A percentile compares a stretch with the other conserved stretches of the same genome.
Conservation (phyloP, 2,888 invertebrate species). For the Athalia circularis region DNA sequence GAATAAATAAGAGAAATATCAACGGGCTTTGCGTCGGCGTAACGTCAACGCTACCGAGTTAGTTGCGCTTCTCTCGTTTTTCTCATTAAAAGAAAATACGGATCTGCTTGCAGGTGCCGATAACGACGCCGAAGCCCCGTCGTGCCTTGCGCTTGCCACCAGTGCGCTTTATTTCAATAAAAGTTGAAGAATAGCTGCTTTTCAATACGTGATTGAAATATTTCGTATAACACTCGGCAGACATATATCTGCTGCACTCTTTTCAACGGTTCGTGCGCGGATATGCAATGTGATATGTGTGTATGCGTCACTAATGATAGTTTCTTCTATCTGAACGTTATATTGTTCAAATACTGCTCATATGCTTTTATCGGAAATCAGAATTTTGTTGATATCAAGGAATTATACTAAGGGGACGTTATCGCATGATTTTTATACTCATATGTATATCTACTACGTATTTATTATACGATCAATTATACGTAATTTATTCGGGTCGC, state of each 20-base stretch:
- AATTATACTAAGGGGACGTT: background rate
- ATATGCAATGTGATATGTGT: background rate
- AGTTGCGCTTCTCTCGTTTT: conserved; percentile 26
- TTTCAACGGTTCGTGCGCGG: background rate
- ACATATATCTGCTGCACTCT: background rate
- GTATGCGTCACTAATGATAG: background rate
- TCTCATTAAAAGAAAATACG: conserved; percentile 42
- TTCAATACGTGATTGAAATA: conserved; percentile 36
- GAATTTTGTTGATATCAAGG: background rate
- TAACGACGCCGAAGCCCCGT: conserved; percentile 26
- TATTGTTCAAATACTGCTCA: background rate
- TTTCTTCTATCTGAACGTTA: too few relatives aligned
- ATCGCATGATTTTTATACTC: background rate
- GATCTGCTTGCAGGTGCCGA: conserved; percentile 30
- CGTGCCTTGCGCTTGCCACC: background rate
- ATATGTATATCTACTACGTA: background rate
- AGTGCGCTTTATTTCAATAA: conserved; percentile 25
- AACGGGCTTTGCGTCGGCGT: conserved; percentile 51
- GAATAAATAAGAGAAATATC: conserved; percentile 56
- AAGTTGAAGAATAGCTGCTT: conserved; percentile 14
- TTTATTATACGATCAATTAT: background rate
- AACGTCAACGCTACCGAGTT: conserved; percentile 5
- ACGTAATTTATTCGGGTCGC: background rate
- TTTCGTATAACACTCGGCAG: background rate
- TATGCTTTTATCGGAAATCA: background rate